Evolutionary conservation across 2,888 invertebrate species (phyloP).

Genomic region (Matsumyia berberina): DNA sequence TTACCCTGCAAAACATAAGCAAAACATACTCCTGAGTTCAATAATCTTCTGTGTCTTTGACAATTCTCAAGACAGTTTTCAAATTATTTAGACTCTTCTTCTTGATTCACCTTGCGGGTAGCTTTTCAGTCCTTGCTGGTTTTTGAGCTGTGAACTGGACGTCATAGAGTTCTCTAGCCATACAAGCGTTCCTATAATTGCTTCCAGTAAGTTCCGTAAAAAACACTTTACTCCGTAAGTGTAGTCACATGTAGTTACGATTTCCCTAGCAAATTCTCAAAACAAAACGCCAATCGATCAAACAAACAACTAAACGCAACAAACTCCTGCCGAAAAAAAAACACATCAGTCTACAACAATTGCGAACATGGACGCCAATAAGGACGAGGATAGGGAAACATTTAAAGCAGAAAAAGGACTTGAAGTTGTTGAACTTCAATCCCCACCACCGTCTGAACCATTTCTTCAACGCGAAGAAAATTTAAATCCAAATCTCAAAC

Average conservation of each 20-base stretch:
- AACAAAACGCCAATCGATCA: constrained; percentile 43
- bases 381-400: background rate
- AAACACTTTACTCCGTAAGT: background rate
- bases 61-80: too few relatives aligned
- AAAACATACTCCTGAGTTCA: too few relatives aligned
- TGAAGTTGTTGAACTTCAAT: background rate
- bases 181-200: too few relatives aligned
- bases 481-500: background rate
- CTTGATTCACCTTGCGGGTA: too few relatives aligned
- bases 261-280: background rate
- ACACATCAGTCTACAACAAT: constrained; percentile 9
- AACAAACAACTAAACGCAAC: background rate
- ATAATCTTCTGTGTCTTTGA: too few relatives aligned
- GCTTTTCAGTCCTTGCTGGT: too few relatives aligned
- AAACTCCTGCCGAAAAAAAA: background rate
- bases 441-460: constrained; percentile 5
- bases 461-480: constrained; percentile 24
- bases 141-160: too few relatives aligned
- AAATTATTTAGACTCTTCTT: too few relatives aligned
- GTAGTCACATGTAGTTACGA: constrained; percentile 4
- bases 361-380: background rate
- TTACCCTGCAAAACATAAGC: too few relatives aligned
- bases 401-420: constrained; percentile 1
- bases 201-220: too few relatives aligned
- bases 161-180: too few relatives aligned